Evolutionary conservation across 2,113 vertebrate genomes (phyloP).

Genomic region (Noturus placidus): DNA sequence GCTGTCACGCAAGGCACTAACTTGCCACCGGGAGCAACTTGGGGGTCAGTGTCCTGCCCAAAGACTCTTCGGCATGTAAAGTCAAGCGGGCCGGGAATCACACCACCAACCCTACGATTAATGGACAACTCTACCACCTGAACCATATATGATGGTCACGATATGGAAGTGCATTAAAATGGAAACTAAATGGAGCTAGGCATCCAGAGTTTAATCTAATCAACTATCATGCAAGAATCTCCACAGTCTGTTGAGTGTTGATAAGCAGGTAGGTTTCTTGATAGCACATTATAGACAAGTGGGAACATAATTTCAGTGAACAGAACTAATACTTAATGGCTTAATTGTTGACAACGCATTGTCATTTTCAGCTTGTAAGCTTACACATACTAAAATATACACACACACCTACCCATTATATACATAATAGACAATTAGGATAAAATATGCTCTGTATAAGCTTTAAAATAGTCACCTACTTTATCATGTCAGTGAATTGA

Average conservation of each 20-base stretch:
- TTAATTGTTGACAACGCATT: not conserved
- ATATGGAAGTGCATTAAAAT: not conserved
- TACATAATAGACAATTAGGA: not conserved
- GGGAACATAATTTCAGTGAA: not conserved
- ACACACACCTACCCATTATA: not conserved
- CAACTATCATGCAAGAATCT: not conserved
- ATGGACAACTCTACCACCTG: no score
- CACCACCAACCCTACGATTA: no score
- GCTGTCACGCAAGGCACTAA: no score
- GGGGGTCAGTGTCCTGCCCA: no score
- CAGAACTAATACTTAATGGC: not conserved
- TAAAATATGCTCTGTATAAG: not conserved
- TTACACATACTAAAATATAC: no score
- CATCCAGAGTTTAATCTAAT: not conserved
- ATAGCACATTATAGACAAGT: not conserved
- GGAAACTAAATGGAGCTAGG: not conserved
- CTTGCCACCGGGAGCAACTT: no score
- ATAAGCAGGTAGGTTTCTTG: not conserved
- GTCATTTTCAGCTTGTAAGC: no score
- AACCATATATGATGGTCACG: no score
- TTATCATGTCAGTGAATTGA: slow-evolving; percentile 5
- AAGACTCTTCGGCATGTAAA: no score
- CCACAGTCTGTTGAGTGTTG: not conserved
- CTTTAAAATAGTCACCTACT: not conserved
- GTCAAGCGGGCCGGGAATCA: no score